Evolutionary conservation across 2,888 invertebrate species (phyloP).

Genomic region (Serrognathus titanus): DNA sequence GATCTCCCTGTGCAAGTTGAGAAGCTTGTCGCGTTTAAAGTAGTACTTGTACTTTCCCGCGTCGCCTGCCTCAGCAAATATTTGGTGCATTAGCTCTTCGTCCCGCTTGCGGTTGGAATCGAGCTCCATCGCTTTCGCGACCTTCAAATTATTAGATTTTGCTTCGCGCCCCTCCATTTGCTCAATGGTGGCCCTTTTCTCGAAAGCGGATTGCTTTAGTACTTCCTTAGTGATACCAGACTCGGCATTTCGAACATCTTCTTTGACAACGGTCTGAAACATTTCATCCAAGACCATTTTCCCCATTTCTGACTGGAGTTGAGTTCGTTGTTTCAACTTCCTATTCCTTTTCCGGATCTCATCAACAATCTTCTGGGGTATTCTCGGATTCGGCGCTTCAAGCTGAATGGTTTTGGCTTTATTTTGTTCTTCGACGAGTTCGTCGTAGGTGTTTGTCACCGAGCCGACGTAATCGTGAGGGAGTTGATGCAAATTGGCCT

Average conservation of each 20-base stretch:
- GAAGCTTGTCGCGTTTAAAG: conserved; percentile 51
- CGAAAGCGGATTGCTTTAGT: conserved; percentile 60
- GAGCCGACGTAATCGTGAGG: too few species aligned
- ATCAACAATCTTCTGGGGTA: background rate
- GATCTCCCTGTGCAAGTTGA: conserved; percentile 55
- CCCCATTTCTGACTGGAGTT: too few species aligned
- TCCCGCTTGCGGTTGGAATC: conserved; percentile 53
- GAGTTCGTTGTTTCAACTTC: too few species aligned
- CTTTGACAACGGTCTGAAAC: too few species aligned
- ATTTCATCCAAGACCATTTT: too few species aligned
- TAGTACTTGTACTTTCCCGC: conserved; percentile 27
- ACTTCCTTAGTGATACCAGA: conserved; percentile 55
- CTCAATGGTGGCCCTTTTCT: conserved; percentile 63
- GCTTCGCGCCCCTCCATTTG: conserved; percentile 60
- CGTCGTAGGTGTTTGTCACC: background rate
- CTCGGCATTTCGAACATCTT: conserved; percentile 33
- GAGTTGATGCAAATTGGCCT: too few species aligned
- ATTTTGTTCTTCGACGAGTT: background rate
- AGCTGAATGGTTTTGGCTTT: background rate
- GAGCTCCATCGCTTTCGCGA: conserved; percentile 53
- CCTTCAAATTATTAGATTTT: conserved; percentile 54
- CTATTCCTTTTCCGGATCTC: background rate
- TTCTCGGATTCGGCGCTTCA: background rate
- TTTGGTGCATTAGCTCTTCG: conserved; percentile 47
- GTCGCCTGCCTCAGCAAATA: conserved; percentile 21